A percentile compares a stretch with the other conserved stretches of the same genome.
Evolutionary conservation across 2,113 vertebrate species (phyloP).

Genomic region (Dipodomys spectabilis): DNA sequence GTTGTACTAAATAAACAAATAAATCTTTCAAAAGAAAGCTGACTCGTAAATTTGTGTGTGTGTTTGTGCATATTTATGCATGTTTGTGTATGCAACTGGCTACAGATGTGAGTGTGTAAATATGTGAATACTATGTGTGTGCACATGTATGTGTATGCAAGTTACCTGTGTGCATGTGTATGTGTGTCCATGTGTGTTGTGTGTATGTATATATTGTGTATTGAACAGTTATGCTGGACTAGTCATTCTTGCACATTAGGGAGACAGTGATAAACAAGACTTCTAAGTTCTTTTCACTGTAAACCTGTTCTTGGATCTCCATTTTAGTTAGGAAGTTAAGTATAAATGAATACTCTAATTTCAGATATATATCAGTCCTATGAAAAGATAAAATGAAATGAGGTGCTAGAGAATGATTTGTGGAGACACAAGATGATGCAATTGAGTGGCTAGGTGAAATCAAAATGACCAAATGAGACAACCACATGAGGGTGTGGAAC

Average conservation of each 20-base stretch:
- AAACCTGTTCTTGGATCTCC: neutral
- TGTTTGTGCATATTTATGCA: neutral
- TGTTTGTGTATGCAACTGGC: neutral
- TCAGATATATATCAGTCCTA: neutral
- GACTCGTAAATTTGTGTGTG: neutral
- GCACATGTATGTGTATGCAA: too few relatives aligned
- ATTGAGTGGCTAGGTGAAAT: neutral
- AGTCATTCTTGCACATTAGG: neutral
- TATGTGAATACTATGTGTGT: neutral
- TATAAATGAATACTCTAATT: neutral
- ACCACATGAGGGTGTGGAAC: neutral
- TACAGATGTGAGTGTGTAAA: neutral
- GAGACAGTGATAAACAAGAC: neutral
- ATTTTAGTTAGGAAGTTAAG: neutral
- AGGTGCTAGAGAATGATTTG: neutral
- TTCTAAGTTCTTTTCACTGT: neutral
- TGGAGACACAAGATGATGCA: neutral
- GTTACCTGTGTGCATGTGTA: neutral
- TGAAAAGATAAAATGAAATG: neutral
- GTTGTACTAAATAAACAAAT: constrained; percentile 9
- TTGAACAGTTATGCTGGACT: neutral
- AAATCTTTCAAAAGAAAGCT: neutral
- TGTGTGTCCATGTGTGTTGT: neutral
- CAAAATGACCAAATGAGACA: neutral
- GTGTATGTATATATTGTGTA: neutral